Base-by-base conservation (phyloP, 2,888 invertebrate genomes). In the Synergus gifuensis region DNA sequence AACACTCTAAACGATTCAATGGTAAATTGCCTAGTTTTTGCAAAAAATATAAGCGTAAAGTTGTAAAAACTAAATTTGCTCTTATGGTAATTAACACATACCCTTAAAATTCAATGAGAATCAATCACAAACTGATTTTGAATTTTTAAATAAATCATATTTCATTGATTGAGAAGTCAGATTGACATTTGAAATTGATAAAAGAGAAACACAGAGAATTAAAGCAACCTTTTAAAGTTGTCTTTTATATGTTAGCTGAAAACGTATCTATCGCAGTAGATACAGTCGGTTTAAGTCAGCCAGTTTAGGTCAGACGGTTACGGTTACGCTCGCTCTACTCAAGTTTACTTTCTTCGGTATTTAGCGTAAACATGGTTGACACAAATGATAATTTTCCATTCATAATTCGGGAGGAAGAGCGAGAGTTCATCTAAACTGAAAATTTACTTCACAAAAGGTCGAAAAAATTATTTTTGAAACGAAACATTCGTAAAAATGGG, bases 231-330 rank as follows among this genome's bases (percentile, higher is more conserved):
- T n/a, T 11, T 9, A 60, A 60, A 22, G 58, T 18, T 4, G 11
- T 22, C n/a, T 42, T 66, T 28, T 28, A 28, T 28, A 28, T 12
- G 46, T 7, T 8, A 73, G 49, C 40, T 36, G 54, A 36, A n/a
- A 36, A 73, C 36, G n/a, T 36, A 36, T 36, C n/a, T 36, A 36
- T 36, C n/a, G 49, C 73, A 73, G 73, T 73, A 36, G 73, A 54
- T 36, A 73, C 7, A 40, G 36, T 73, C n/a, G 54, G 11, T 54
- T 73, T 73, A 54, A 73, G 73, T 73, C 73, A 73, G 73, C 16
- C 73, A 54, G 22, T 73, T 49, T 36, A 73, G 36, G 36, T 49
- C 49, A 67, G 22, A 46, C 46, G 46, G 18, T 46, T 67, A 46
- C 4, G 67, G 22, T 28, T 28, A 28, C 22, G 22, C 22, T 28